Percentiles rank a stretch among this genome's conserved stretches.
Evolutionary conservation across 2,797 vertebrate genomes (phyloP).

Genomic region (Crax fasciolata): DNA sequence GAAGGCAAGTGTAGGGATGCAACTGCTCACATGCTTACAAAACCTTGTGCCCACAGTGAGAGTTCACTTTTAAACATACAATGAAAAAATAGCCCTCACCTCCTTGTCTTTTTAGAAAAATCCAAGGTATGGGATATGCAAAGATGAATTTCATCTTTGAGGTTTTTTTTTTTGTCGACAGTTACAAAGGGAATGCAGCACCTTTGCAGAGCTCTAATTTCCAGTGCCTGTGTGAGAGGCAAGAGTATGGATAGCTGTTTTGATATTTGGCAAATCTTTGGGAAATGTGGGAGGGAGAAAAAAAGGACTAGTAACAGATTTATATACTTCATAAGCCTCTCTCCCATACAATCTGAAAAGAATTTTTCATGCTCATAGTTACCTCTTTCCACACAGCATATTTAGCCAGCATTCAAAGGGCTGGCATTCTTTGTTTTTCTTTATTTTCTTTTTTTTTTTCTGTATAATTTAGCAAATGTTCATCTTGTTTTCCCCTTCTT

Average conservation of each 20-base stretch:
- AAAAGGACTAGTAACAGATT: conserved; percentile 3
- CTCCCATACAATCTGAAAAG: not conserved
- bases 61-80: conserved; percentile 37
- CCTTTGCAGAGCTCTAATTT: conserved; percentile 45
- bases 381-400: not conserved
- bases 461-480: not conserved
- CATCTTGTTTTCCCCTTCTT: not conserved
- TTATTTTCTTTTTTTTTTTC: no score
- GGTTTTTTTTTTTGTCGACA: not conserved
- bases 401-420: not conserved
- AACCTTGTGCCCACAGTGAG: not conserved
- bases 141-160: no score
- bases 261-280: conserved; percentile 4
- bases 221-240: conserved; percentile 5
- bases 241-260: not conserved
- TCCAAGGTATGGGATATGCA: rapidly evolving
- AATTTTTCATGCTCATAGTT: not conserved
- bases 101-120: conserved; percentile 50
- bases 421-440: rapidly evolving
- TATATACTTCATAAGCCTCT: not conserved
- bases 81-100: conserved; percentile 43
- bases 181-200: not conserved
- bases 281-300: not conserved
- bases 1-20: not conserved
- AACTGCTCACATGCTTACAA: not conserved